phyloP scores from a whole-genome alignment of 2,888 invertebrate genomes.

The Eupithecia pulchellata region DNA sequence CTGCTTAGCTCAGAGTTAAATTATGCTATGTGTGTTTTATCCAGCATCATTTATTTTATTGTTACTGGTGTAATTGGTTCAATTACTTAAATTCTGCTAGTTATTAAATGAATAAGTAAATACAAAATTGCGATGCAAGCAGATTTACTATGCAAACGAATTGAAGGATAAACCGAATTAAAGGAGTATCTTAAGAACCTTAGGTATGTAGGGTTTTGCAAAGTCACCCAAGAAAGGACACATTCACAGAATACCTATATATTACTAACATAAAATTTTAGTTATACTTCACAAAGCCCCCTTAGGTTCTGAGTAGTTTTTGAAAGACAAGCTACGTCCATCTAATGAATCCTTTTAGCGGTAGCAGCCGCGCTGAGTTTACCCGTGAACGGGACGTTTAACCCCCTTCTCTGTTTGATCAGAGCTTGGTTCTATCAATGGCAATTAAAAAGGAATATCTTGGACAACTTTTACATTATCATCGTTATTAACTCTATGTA shows the following conservation, averaged over 20 bases:
- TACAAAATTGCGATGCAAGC: too few species aligned
- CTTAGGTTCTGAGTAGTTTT: neutral
- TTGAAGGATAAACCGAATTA: neutral
- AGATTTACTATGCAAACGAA: neutral
- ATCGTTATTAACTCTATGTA: neutral
- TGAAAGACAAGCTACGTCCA: slow-evolving; percentile 50
- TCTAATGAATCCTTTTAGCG: slow-evolving; percentile 69
- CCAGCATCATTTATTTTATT: too few species aligned
- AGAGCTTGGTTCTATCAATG: neutral
- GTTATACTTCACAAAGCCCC: neutral
- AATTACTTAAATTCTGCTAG: too few species aligned
- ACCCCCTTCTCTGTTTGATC: slow-evolving; percentile 4
- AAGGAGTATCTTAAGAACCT: neutral
- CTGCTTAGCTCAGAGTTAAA: too few species aligned
- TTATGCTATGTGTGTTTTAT: too few species aligned
- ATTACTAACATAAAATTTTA: too few species aligned
- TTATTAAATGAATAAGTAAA: too few species aligned
- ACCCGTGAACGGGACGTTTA: slow-evolving; percentile 54
- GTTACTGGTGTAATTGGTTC: too few species aligned
- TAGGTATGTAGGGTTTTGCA: neutral
- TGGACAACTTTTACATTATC: neutral
- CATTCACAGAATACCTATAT: too few species aligned
- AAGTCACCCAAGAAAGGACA: neutral
- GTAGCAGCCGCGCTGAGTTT: slow-evolving; percentile 66
- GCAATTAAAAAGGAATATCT: neutral